Evolutionary conservation across 2,113 vertebrate genomes (phyloP), one percentile per base, ranked within the genome.

Genomic region (Corapipo altera): DNA sequence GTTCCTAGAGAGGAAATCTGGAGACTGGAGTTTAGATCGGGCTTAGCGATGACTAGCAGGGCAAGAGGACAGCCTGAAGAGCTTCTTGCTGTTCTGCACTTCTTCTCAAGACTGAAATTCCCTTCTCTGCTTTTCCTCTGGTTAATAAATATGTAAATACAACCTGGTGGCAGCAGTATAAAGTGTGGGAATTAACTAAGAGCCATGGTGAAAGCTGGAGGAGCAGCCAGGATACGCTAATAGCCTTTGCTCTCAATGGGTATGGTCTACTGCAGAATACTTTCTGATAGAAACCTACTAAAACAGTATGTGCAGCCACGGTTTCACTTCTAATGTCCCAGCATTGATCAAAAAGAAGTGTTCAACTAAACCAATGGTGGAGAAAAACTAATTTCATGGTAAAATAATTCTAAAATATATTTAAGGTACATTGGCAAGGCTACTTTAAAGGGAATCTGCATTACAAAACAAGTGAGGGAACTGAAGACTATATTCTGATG

Each of bases 351-450:
- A 97, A 97, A 96, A 96, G 96, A 96, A 96, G 95, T 86, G 98
- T 97, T 98, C 98, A 98, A 91, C 97, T 97, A 97, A 98, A 94
- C 86, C 98, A 98, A 98, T 97, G 98, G 98, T 74, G 97, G 97
- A 97, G 97, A 98, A 98, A 97, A 98, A 98, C 97, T 98, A 98
- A 98, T 98, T 98, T 98, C 98, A 98, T 98, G 98, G 98, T 98
- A 97, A 98, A 98, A 98, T 98, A 98, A 98, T 98, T 98, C 97
- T 98, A 98, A 98, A 98, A 98, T 97, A 97, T 98, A 98, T 98
- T 98, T 98, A 98, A 98, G 97, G 98, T 98, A 96, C 97, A 97
- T 88, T 93, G 95, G 97, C 93, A 95, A 95, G 94, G 97, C 96
- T 98, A 97, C 96, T 98, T 98, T 98, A 96, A 97, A 97, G 96